Percentiles rank a stretch among this genome's conserved stretches.
Conservation (phyloP, 2,888 invertebrate species). For the Vandiemenella viatica region DNA sequence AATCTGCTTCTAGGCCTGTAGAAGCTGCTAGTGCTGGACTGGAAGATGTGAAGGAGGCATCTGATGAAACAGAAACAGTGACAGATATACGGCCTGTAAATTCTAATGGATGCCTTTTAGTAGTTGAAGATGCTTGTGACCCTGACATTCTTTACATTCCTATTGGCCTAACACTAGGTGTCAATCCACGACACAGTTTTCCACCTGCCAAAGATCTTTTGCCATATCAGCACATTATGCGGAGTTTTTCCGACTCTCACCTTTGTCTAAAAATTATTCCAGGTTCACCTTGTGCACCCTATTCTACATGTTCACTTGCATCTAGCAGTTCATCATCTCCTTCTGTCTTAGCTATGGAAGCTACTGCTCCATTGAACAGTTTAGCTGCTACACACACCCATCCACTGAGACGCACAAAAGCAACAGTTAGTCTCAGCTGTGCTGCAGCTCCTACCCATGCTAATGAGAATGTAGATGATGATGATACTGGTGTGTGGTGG, state of each 20-base stretch:
- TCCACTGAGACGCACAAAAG: slow-evolving; percentile 42
- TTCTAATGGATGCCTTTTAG: slow-evolving; percentile 27
- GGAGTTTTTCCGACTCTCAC: slow-evolving; percentile 61
- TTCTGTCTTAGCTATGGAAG: slow-evolving; percentile 43
- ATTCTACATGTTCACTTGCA: slow-evolving; percentile 27
- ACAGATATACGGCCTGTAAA: neutral
- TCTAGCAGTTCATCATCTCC: slow-evolving; percentile 44
- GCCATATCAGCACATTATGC: slow-evolving; percentile 56
- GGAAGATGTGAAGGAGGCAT: slow-evolving; percentile 58
- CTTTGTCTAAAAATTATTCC: slow-evolving; percentile 53
- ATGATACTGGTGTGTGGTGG: slow-evolving; percentile 33
- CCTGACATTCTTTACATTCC: slow-evolving; percentile 54
- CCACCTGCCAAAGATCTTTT: slow-evolving; percentile 52
- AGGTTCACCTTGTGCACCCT: slow-evolving; percentile 30
- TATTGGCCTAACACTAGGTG: slow-evolving; percentile 43
- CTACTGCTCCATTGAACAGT: slow-evolving; percentile 24
- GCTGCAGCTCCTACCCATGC: neutral
- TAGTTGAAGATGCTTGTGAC: slow-evolving; percentile 41
- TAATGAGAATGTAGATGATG: slow-evolving; percentile 23
- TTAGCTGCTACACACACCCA: slow-evolving; percentile 28
- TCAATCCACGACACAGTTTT: slow-evolving; percentile 51
- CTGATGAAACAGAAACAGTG: slow-evolving; percentile 32
- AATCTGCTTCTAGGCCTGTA: slow-evolving; percentile 24
- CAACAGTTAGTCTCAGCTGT: slow-evolving; percentile 29
- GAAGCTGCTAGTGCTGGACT: slow-evolving; percentile 31